Evolutionary conservation across 1,140 invertebrate genomes (phyloP).

Genomic region (Whitmania pigra): DNA sequence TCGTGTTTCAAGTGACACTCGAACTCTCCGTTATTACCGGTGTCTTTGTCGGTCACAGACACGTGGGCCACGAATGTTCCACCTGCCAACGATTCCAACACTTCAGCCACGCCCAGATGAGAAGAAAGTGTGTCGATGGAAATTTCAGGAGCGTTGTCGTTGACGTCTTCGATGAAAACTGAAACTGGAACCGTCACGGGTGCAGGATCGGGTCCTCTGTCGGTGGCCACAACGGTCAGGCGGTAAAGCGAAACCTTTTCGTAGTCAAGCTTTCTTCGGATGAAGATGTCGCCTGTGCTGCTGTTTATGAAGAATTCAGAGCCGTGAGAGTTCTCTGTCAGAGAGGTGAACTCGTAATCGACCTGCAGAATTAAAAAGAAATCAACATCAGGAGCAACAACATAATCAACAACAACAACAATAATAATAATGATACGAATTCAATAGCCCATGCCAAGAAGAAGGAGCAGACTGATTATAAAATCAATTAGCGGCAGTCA

Average conservation of each 20-base stretch:
- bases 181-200: conserved; percentile 16
- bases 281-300: conserved; percentile 17
- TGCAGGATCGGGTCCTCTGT: conserved; percentile 17
- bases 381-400: neutral
- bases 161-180: conserved; percentile 58
- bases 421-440: neutral
- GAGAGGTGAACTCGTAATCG: conserved; percentile 11
- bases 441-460: too few relatives aligned
- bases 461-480: too few relatives aligned
- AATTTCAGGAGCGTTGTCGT: conserved; percentile 74
- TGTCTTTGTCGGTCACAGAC: conserved; percentile 20
- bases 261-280: conserved; percentile 16
- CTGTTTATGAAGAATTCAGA: conserved; percentile 21
- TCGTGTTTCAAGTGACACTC: conserved; percentile 19
- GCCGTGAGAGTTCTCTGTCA: conserved; percentile 17
- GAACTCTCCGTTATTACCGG: conserved; percentile 16
- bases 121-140: conserved; percentile 32
- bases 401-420: neutral
- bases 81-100: conserved; percentile 13
- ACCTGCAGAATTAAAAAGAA: neutral
- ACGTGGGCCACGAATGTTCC: conserved; percentile 25
- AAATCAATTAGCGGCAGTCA: too few relatives aligned
- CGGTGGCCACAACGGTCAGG: conserved; percentile 18
- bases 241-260: conserved; percentile 16
- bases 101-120: neutral